phyloP scores from a whole-genome alignment of 1,140 invertebrate genomes.

The Drosophila dunni region DNA sequence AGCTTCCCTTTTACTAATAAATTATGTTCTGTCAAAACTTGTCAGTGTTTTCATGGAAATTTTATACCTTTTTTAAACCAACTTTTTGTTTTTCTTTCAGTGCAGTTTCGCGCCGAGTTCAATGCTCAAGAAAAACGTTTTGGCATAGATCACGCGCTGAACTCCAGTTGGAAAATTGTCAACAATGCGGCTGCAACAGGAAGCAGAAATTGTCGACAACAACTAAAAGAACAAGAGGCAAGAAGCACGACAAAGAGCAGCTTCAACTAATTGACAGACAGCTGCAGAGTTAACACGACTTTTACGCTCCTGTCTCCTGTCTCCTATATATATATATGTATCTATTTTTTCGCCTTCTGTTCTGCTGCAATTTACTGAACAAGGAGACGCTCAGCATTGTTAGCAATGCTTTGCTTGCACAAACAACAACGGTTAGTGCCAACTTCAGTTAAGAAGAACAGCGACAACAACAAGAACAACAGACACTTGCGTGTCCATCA shows the following conservation, averaged over 20 bases:
- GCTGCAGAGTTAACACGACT: constrained; percentile 46
- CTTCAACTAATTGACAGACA: constrained; percentile 80
- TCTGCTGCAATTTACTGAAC: constrained; percentile 61
- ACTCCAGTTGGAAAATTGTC: constrained; percentile 62
- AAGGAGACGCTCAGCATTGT: constrained; percentile 55
- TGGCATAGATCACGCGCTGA: constrained; percentile 50
- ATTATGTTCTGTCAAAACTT: too few relatives aligned
- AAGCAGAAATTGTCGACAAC: constrained; percentile 26
- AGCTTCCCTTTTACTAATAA: too few relatives aligned
- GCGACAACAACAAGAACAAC: constrained; percentile 24
- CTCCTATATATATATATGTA: too few relatives aligned
- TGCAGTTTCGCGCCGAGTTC: constrained; percentile 25
- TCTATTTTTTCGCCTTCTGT: constrained; percentile 9
- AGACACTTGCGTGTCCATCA: constrained; percentile 76
- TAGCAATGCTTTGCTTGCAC: constrained; percentile 38
- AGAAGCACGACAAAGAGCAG: constrained; percentile 55
- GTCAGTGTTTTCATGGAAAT: neutral
- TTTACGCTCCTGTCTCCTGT: constrained; percentile 9
- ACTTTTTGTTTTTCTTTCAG: neutral
- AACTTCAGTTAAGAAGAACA: constrained; percentile 14
- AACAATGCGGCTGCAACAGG: constrained; percentile 57
- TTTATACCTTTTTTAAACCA: neutral
- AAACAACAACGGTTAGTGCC: constrained; percentile 28
- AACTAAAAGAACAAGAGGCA: constrained; percentile 33
- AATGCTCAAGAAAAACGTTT: constrained; percentile 43